phyloP scores from a whole-genome alignment of 1,140 invertebrate genomes.

The Ips typographus region DNA sequence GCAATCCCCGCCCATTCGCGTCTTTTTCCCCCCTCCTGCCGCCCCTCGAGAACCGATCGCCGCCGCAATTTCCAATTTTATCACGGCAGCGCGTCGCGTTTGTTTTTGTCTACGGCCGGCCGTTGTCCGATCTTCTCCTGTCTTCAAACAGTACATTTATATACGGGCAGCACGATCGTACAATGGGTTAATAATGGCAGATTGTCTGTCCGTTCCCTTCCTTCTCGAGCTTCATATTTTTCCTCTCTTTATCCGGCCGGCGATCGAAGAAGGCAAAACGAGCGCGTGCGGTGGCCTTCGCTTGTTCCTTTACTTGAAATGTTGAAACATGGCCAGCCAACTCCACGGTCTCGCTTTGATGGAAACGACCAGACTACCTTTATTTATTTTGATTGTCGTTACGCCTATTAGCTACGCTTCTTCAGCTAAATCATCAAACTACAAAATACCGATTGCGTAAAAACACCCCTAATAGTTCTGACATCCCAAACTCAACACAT shows the following conservation, averaged over 20 bases:
- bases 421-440: too few species aligned
- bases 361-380: too few species aligned
- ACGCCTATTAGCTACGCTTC: too few species aligned
- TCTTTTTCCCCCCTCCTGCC: conserved; percentile 19
- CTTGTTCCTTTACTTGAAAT: conserved; percentile 27
- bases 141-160: neutral
- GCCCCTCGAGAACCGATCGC: conserved; percentile 20
- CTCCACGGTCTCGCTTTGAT: too few species aligned
- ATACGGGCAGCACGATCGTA: too few species aligned
- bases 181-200: neutral
- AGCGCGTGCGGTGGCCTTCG: conserved; percentile 31
- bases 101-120: conserved; percentile 19
- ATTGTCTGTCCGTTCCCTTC: neutral
- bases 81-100: conserved; percentile 28
- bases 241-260: conserved; percentile 7
- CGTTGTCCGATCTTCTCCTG: neutral
- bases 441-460: too few species aligned
- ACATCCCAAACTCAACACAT: too few species aligned
- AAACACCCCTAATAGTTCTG: too few species aligned
- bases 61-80: conserved; percentile 32
- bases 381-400: too few species aligned
- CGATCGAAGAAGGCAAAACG: conserved; percentile 29
- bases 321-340: neutral
- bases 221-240: neutral
- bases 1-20: conserved; percentile 28